Evolutionary conservation across 2,888 invertebrate genomes (phyloP), one percentile per base, ranked within the genome.

Genomic region (Patella caerulea): DNA sequence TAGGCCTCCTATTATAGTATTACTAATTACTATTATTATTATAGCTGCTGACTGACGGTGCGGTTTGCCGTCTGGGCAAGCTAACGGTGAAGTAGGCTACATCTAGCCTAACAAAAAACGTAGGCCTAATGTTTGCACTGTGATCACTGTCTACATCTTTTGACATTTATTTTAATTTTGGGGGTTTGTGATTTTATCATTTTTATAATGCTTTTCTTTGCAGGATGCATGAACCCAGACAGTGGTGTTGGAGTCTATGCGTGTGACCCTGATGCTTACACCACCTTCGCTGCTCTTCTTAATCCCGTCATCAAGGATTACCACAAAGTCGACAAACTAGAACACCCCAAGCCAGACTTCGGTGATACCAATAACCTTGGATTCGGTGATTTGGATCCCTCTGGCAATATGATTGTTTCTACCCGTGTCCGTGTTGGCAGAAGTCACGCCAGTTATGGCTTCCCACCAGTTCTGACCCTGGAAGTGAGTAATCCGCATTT

Each of bases 261-360:
- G 81, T 97, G 97, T 78, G 98, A 98, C 92, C 98, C 98, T 83
- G 98, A 98, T 93, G 92, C 98, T 77, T 99, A 98, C 94, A 95
- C 95, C 88, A 94, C 96, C 79, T 99, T 99, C 93, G 94, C 96
- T 82, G 96, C 96, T 78, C 94, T 99, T 86, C 98, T 98, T 93
- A 97, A 98, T 93, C 97, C 98, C 92, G 96, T 98, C 94, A 98
- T 98, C 93, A 97, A 88, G 76, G 86, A 87, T 77, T 85, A 84
- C 80, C 87, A 88, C 79, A 82, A 83, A 77, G 82, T 83, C 24
- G 71, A 82, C 9, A 82, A 80, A 34, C 78, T 88, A 93, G 96
- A 96, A 92, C 98, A 99, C 93, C 93, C 96, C 83, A 95, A 95
- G 93, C 96, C 97, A 94, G 82, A 87, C 76, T 98, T 97, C 93